Base-by-base conservation (phyloP, 2,888 invertebrate genomes). In the Antitype chi region DNA sequence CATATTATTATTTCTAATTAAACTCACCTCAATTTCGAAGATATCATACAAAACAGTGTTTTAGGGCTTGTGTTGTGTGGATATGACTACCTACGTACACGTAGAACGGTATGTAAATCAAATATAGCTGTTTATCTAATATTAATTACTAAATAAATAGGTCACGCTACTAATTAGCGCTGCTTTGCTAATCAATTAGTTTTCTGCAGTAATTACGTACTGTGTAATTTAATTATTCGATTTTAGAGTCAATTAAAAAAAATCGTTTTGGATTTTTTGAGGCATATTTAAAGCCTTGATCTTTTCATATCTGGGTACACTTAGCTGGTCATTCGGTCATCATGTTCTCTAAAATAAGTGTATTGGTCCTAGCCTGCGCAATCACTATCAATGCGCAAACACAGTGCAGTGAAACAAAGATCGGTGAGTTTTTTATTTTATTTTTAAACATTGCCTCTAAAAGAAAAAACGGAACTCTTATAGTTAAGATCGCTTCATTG, bases 221-320 rank as follows among this genome's bases (percentile, higher is more conserved):
- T 66, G 70, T 81, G 57, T 60, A 70, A 81, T 76, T 80, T 23
- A 75, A 55, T 75, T 75, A 62, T 59, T 62, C 0, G 9, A 67
- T 70, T 60, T 60, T 25, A 43, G 11, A 62, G 15, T 49, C 55
- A 70, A 75, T 60, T 28, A 73, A 32, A 32, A 32, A 15, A 17
- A 17, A 2, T 1, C 1, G 3, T 11, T 32, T 64, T n/a, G 15
- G 28, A 20, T 60, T 9, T 62, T 32, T 32, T 32, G 43, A 25
- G 32, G 43, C 20, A 15, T 80, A 74, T 80, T 80, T 23, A 80
- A 79, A 52, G 15, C 32, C 2, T 53, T 20, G 23, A 1, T 23
- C 0, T 62, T 81, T 62, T 1, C 20, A 15, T 52, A 17, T n/a
- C 28, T 62, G 17, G 20, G 55, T 76, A 66, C 81, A 81, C 55